Base-by-base conservation (phyloP, 2,888 invertebrate genomes). In the Calephelis perditalis region DNA sequence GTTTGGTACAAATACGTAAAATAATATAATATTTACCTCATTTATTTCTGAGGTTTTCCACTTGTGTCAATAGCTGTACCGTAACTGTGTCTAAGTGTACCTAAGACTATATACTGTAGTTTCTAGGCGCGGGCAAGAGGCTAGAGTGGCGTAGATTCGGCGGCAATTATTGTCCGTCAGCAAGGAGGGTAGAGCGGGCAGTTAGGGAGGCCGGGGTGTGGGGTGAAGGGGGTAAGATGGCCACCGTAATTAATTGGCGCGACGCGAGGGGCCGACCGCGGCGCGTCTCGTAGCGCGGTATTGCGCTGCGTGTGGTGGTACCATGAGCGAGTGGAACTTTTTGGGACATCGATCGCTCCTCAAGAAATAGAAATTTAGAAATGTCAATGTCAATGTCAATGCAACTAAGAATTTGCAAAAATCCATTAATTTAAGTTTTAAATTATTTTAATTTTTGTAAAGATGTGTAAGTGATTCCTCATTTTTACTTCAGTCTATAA, bases 201-300 rank as follows among this genome's bases (percentile, higher is more conserved):
- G 70, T 71, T 67, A 67, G 71, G 71, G 60, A 65, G 62, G 35
- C 60, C 63, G 58, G 61, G 64, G 64, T 73, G 64, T 73, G 74
- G 73, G 68, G 70, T 71, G 70, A 73, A 64, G 71, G 80, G 79
- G 82, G 77, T 86, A 89, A 89, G 88, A 89, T 86, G 87, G 88
- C 88, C 88, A 85, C 89, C 89, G 86, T 89, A 89, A 89, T 89
- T 89, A 89, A 89, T 89, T 89, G 89, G 87, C 86, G 86, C 87
- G 86, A 89, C 89, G 88, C 88, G 84, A 84, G 87, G 84, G 87
- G 83, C 84, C 86, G 84, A 84, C 86, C 87, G 85, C 87, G 86
- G 81, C 85, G 82, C 83, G 86, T 82, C 84, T 82, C 82, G 79
- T 77, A 81, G 79, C 86, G 86, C 86, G 85, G 84, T 82, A 81